These are phyloP conservation scores for Austrofundulus limnaeus DNA, from an alignment of 2,113 vertebrate species.

Conservation along the genomic window DNA sequence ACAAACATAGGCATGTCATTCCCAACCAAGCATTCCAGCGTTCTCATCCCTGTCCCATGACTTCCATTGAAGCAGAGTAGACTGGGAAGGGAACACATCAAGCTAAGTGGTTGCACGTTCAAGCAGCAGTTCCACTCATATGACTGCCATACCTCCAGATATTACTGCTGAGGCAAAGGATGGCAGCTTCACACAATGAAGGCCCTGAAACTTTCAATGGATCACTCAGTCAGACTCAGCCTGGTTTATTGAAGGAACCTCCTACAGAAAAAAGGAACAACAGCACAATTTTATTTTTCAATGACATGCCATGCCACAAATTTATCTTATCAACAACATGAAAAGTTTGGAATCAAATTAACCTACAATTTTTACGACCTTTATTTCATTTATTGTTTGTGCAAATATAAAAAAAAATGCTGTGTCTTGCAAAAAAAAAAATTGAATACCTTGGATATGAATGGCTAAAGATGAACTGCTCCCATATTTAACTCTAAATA, in stretches of 20 bases:
- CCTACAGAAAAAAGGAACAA: background rate
- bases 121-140: conserved; percentile 63
- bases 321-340: background rate
- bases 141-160: conserved; percentile 66
- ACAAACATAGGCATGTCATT: conserved; percentile 34
- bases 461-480: no score
- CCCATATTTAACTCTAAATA: no score
- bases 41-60: conserved; percentile 67
- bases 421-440: no score
- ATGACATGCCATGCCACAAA: background rate
- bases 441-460: no score
- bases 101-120: conserved; percentile 74
- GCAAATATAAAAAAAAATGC: no score
- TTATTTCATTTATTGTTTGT: no score
- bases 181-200: background rate
- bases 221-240: conserved; percentile 17
- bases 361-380: no score
- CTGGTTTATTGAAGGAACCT: background rate
- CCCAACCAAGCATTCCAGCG: conserved; percentile 52
- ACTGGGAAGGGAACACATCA: conserved; percentile 29
- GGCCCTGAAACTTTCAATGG: conserved; percentile 15
- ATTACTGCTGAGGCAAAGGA: conserved; percentile 56
- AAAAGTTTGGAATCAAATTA: background rate
- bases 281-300: background rate
- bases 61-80: conserved; percentile 50